Conservation (phyloP, 1,140 invertebrate genomes). For the Ylistrum balloti region DNA sequence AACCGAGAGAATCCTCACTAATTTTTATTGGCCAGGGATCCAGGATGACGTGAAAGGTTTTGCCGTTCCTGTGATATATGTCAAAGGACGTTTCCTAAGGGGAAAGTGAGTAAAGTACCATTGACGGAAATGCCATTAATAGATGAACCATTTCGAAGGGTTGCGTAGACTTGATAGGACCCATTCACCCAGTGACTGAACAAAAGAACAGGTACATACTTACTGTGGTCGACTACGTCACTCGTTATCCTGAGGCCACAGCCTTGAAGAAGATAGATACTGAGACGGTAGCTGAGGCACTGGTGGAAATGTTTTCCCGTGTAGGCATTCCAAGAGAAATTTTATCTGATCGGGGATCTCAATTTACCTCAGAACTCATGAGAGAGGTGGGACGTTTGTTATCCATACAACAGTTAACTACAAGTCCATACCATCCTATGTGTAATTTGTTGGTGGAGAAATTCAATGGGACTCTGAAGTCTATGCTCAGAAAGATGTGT, state of each 20-base stretch:
- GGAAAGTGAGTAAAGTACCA: constrained; percentile 50
- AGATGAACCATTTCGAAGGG: constrained; percentile 56
- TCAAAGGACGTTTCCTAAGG: constrained; percentile 62
- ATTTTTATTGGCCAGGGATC: constrained; percentile 65
- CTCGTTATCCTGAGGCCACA: constrained; percentile 37
- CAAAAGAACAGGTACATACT: constrained; percentile 16
- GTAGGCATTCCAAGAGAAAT: neutral
- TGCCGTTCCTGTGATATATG: constrained; percentile 62
- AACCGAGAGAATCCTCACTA: constrained; percentile 49
- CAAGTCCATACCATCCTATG: constrained; percentile 34
- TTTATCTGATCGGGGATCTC: neutral
- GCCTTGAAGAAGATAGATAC: constrained; percentile 23
- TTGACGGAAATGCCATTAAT: constrained; percentile 59
- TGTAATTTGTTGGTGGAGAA: constrained; percentile 23
- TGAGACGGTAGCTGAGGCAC: neutral
- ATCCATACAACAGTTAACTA: constrained; percentile 37
- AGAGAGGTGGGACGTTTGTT: constrained; percentile 24
- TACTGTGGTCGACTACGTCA: neutral
- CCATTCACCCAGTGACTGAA: constrained; percentile 51
- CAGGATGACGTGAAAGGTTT: constrained; percentile 46
- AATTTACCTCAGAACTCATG: constrained; percentile 43
- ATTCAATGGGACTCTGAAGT: constrained; percentile 41
- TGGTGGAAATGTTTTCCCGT: constrained; percentile 41
- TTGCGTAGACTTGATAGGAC: constrained; percentile 62
- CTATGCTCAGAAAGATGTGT: neutral